Conservation (phyloP, 1,140 invertebrate genomes). For the Uloborus diversus region DNA sequence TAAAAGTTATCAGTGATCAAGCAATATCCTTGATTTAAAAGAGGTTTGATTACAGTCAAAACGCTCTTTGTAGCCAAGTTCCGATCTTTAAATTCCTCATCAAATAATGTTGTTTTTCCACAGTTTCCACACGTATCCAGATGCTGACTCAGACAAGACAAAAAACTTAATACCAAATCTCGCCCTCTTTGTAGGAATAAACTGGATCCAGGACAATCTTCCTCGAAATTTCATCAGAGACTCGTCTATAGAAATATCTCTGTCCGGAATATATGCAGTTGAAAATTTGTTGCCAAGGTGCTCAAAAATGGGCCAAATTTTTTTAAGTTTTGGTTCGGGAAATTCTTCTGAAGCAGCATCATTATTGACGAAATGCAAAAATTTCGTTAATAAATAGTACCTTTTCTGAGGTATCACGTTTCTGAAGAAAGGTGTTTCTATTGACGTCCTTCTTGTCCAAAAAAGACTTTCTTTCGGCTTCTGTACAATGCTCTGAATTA, state of each 20-base stretch:
- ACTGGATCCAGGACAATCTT: neutral
- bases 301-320: too few species aligned
- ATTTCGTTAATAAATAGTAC: neutral
- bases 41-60: neutral
- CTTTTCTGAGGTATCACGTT: neutral
- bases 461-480: neutral
- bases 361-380: neutral
- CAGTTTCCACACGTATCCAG: neutral
- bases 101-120: neutral
- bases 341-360: neutral
- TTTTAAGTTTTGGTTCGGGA: neutral
- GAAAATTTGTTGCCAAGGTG: neutral
- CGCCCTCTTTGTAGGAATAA: neutral
- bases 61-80: neutral
- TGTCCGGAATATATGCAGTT: neutral
- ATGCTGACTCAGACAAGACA: neutral
- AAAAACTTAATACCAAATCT: neutral
- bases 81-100: neutral
- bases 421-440: neutral
- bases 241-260: neutral
- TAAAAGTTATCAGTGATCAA: neutral
- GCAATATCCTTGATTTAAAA: neutral
- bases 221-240: neutral
- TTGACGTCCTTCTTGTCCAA: neutral
- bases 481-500: too few species aligned